A percentile compares a stretch with the other conserved stretches of the same genome.
These are phyloP conservation scores for Poeciliopsis occidentalis DNA, from an alignment of 2,113 vertebrate genomes.

Conservation along the genomic window DNA sequence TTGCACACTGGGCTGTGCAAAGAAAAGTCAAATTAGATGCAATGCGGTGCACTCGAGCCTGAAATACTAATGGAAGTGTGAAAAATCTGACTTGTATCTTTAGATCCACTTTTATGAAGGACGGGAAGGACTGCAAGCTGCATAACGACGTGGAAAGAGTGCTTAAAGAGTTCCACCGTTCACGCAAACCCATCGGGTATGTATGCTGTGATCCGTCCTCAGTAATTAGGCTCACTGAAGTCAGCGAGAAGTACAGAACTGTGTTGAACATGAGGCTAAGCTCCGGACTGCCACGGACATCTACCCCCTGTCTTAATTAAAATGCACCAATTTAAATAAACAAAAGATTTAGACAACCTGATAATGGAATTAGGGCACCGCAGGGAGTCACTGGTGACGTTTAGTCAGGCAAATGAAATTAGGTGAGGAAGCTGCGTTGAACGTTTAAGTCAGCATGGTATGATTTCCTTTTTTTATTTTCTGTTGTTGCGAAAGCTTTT, in stretches of 20 bases:
- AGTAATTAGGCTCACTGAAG: neutral
- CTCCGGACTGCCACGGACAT: neutral
- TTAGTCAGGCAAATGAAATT: neutral
- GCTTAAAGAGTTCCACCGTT: slow-evolving; percentile 80
- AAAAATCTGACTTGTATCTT: slow-evolving; percentile 14
- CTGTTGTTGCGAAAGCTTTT: neutral
- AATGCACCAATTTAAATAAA: slow-evolving; percentile 27
- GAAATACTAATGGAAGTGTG: neutral
- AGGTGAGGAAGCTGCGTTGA: neutral
- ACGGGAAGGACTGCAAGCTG: slow-evolving; percentile 80
- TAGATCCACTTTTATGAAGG: slow-evolving; percentile 76
- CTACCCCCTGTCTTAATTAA: slow-evolving; percentile 11
- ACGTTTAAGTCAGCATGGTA: neutral
- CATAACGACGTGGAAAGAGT: slow-evolving; percentile 74
- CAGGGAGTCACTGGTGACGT: neutral
- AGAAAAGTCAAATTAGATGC: neutral
- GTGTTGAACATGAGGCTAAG: neutral
- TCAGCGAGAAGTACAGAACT: neutral
- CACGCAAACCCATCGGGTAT: slow-evolving; percentile 79
- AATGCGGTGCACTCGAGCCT: neutral
- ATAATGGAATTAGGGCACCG: slow-evolving; percentile 40
- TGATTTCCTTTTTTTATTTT: no score
- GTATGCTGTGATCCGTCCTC: slow-evolving; percentile 16
- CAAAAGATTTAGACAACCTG: slow-evolving; percentile 24
- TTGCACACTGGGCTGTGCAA: neutral